These are phyloP conservation scores for Arvicanthis niloticus DNA, from an alignment of 2,113 vertebrate species.

Conservation along the genomic window DNA sequence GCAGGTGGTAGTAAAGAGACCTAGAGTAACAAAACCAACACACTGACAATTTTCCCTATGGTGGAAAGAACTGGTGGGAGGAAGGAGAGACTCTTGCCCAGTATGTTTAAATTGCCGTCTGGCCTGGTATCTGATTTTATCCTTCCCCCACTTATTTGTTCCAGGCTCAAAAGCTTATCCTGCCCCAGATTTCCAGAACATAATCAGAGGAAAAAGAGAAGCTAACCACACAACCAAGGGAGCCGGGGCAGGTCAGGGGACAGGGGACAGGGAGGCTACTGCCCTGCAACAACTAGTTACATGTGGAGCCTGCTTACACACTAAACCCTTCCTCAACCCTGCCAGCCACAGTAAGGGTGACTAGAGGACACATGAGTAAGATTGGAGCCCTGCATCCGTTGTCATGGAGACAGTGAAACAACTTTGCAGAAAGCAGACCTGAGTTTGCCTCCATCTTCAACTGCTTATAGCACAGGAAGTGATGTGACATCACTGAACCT, in stretches of 20 bases:
- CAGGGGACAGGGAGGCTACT: too few species aligned
- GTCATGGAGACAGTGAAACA: neutral
- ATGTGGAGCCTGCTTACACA: neutral
- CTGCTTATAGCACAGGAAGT: neutral
- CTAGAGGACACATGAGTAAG: neutral
- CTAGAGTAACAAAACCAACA: neutral
- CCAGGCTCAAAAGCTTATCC: neutral
- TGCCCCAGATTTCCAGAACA: neutral
- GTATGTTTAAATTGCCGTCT: neutral
- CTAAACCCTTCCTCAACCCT: neutral
- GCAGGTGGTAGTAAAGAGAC: constrained; percentile 20
- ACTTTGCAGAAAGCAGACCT: neutral
- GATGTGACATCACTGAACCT: neutral
- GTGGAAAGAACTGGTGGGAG: neutral
- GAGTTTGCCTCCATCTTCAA: neutral
- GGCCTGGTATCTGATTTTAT: too few species aligned
- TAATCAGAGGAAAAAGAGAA: neutral
- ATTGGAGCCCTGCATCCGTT: neutral
- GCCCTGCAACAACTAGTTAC: neutral
- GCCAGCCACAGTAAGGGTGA: neutral
- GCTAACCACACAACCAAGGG: neutral
- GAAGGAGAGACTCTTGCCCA: neutral
- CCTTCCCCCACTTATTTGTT: neutral
- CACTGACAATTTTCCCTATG: neutral
- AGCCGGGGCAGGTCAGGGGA: neutral